Evolutionary conservation across 1,140 invertebrate genomes (phyloP).

Genomic region (Pinna nobilis): DNA sequence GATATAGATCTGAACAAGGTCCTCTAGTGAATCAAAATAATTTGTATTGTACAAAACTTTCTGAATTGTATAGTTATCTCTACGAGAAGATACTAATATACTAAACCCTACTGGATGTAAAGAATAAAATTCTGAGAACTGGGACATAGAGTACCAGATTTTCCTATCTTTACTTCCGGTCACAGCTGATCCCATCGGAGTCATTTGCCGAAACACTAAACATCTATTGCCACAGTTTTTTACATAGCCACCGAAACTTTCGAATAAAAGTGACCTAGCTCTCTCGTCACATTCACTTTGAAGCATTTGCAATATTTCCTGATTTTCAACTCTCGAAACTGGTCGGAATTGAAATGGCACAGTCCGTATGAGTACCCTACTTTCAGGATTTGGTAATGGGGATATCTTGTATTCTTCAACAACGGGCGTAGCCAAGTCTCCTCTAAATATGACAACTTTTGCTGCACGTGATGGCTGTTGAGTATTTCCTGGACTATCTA

Average conservation of each 20-base stretch:
- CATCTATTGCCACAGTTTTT: conserved; percentile 49
- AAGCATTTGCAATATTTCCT: conserved; percentile 21
- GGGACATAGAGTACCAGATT: conserved; percentile 54
- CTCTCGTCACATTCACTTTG: conserved; percentile 21
- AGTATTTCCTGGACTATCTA: not conserved
- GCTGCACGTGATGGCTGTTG: not conserved
- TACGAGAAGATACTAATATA: conserved; percentile 52
- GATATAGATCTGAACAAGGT: conserved; percentile 42
- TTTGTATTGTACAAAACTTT: conserved; percentile 54
- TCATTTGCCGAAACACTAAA: conserved; percentile 30
- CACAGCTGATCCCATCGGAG: conserved; percentile 44
- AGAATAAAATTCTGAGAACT: conserved; percentile 51
- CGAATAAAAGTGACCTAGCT: conserved; percentile 43
- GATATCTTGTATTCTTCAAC: not conserved
- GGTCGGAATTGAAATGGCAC: conserved; percentile 9
- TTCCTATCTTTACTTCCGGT: conserved; percentile 44
- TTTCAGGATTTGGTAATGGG: not conserved
- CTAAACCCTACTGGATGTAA: conserved; percentile 57
- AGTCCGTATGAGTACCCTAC: no score
- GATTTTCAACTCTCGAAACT: conserved; percentile 36
- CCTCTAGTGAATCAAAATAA: conserved; percentile 44
- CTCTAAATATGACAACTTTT: not conserved
- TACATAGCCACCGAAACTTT: conserved; percentile 51
- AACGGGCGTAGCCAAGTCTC: not conserved
- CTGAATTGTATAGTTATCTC: conserved; percentile 32